These are phyloP conservation scores for Cavia porcellus DNA, from an alignment of 2,113 vertebrate species.

Conservation along the genomic window DNA sequence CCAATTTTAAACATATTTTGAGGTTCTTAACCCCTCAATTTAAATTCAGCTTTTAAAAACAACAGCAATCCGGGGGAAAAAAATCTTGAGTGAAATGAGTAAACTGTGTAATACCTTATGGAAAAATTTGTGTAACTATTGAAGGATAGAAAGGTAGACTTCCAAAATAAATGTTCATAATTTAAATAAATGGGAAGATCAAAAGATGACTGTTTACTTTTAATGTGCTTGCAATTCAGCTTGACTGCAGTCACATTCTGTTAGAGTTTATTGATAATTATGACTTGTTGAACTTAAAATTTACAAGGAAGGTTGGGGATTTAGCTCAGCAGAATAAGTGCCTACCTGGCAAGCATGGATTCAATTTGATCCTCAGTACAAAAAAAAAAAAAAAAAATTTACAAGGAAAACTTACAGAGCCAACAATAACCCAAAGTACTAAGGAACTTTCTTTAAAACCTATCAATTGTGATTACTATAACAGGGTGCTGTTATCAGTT, in stretches of 20 bases:
- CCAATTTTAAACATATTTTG: conserved; percentile 4
- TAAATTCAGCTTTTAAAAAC: neutral
- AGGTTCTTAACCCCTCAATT: neutral
- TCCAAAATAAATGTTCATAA: neutral
- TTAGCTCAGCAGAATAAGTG: too few relatives aligned
- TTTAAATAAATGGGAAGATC: conserved; percentile 3
- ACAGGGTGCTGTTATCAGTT: neutral
- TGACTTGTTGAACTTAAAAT: conserved; percentile 10
- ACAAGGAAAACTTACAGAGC: neutral
- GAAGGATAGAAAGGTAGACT: neutral
- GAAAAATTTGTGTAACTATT: conserved; percentile 26
- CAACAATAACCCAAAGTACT: neutral
- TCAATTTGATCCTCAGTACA: too few relatives aligned
- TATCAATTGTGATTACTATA: neutral
- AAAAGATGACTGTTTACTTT: conserved; percentile 4
- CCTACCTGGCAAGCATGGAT: too few relatives aligned
- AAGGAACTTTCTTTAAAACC: neutral
- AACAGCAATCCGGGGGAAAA: neutral
- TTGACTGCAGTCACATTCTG: neutral
- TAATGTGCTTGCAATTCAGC: neutral
- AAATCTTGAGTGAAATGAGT: neutral
- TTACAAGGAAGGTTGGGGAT: neutral
- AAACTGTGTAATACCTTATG: neutral
- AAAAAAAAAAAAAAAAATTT: neutral
- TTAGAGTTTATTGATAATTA: conserved; percentile 20